phyloP scores from a whole-genome alignment of 2,797 vertebrate genomes.

The Sebastes hopkinsi region DNA sequence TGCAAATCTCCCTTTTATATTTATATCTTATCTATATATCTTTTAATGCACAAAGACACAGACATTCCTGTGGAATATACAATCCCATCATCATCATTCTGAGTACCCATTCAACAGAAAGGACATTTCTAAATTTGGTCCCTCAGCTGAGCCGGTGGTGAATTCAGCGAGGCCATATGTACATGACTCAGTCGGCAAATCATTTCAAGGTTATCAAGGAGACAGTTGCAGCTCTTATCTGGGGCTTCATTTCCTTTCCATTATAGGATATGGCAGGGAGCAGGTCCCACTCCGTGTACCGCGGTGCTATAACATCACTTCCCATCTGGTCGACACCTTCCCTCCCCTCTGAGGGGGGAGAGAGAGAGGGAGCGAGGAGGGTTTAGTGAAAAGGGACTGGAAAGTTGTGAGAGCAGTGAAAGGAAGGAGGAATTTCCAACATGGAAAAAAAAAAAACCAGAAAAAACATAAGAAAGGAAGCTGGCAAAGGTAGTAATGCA shows the following conservation, averaged over 20 bases:
- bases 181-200: conserved; percentile 28
- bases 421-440: neutral
- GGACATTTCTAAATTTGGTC: conserved; percentile 9
- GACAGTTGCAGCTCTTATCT: conserved; percentile 55
- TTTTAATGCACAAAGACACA: neutral
- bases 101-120: conserved; percentile 1
- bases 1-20: no score
- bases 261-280: conserved; percentile 59
- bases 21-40: no score
- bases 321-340: conserved; percentile 54
- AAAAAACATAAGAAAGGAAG: conserved; percentile 6
- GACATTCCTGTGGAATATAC: neutral
- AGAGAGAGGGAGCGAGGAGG: neutral
- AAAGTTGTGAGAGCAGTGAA: conserved; percentile 19
- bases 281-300: conserved; percentile 34
- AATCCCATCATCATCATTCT: neutral
- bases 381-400: neutral
- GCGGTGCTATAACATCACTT: conserved; percentile 50
- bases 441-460: neutral
- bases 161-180: conserved; percentile 19
- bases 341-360: conserved; percentile 6
- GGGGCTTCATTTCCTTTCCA: conserved; percentile 58
- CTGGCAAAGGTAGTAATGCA: conserved; percentile 40
- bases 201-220: conserved; percentile 63
- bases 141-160: neutral